phyloP scores from a whole-genome alignment of 2,797 vertebrate genomes.

The Margarornis squamiger region DNA sequence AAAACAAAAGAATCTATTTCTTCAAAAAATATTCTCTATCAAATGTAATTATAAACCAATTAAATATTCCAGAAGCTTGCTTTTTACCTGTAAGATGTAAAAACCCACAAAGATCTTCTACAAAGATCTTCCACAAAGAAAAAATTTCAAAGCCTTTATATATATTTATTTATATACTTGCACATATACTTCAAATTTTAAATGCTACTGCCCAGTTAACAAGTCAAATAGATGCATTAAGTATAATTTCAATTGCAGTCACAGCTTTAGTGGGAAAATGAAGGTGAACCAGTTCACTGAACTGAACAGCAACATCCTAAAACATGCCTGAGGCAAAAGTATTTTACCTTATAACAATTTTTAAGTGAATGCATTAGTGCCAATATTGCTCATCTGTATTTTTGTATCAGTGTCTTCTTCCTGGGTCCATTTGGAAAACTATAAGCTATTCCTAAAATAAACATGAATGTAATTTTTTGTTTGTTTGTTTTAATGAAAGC shows the following conservation, averaged over 20 bases:
- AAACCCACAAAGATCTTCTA: neutral
- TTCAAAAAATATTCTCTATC: neutral
- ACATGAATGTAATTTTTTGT: neutral
- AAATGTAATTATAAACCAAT: slow-evolving; percentile 30
- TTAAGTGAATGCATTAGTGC: neutral
- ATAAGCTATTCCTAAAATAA: neutral
- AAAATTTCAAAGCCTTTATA: neutral
- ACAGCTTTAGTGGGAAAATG: slow-evolving; percentile 1
- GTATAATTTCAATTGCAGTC: neutral
- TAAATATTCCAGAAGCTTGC: neutral
- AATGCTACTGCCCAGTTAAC: neutral
- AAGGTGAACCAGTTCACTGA: slow-evolving; percentile 31
- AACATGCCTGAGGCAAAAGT: neutral
- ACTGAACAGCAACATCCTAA: neutral
- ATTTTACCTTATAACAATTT: neutral
- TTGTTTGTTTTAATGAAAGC: neutral
- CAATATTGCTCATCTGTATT: neutral
- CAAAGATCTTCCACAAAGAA: neutral
- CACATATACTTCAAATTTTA: neutral
- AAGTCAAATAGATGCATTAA: neutral
- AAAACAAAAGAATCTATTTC: slow-evolving; percentile 48
- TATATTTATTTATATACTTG: neutral
- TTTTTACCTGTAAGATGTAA: neutral
- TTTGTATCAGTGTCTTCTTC: neutral
- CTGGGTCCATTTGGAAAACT: neutral